phyloP scores from a whole-genome alignment of 1,140 invertebrate species.

The Orchestia grillus region DNA sequence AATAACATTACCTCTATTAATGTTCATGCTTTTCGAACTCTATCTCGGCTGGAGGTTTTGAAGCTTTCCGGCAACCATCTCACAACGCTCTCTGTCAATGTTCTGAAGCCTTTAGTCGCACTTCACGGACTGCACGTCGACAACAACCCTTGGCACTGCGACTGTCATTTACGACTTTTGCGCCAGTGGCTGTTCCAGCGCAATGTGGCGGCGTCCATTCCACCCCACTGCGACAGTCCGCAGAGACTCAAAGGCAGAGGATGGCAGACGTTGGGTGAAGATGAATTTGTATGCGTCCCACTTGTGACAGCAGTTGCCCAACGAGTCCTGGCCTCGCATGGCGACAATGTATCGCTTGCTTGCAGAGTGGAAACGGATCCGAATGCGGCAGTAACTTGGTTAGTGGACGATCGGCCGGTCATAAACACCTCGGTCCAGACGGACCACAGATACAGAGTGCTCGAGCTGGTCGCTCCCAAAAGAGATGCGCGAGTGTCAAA shows the following conservation, averaged over 20 bases:
- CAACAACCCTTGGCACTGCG: slow-evolving; percentile 87
- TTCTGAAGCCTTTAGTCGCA: slow-evolving; percentile 78
- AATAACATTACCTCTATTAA: slow-evolving; percentile 79
- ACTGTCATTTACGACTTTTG: slow-evolving; percentile 80
- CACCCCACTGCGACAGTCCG: slow-evolving; percentile 79
- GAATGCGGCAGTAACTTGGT: slow-evolving; percentile 77
- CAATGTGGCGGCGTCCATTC: slow-evolving; percentile 80
- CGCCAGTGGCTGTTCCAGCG: slow-evolving; percentile 83
- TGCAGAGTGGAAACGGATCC: slow-evolving; percentile 81
- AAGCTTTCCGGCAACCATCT: slow-evolving; percentile 82
- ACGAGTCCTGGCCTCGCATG: slow-evolving; percentile 71
- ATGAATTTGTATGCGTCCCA: slow-evolving; percentile 85
- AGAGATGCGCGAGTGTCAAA: slow-evolving; percentile 70
- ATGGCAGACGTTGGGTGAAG: slow-evolving; percentile 82
- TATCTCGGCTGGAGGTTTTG: slow-evolving; percentile 81
- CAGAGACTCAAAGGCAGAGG: slow-evolving; percentile 75
- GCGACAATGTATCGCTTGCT: slow-evolving; percentile 80
- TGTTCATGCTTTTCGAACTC: slow-evolving; percentile 78
- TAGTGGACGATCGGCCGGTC: slow-evolving; percentile 73
- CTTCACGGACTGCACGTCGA: slow-evolving; percentile 82
- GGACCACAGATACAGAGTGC: slow-evolving; percentile 58
- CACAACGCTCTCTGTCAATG: slow-evolving; percentile 76
- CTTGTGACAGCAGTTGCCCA: slow-evolving; percentile 67
- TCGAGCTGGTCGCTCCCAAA: slow-evolving; percentile 47
- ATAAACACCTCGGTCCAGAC: slow-evolving; percentile 71